Conservation (phyloP, 2,888 invertebrate species). For the Glyphotaelius pellucidus region DNA sequence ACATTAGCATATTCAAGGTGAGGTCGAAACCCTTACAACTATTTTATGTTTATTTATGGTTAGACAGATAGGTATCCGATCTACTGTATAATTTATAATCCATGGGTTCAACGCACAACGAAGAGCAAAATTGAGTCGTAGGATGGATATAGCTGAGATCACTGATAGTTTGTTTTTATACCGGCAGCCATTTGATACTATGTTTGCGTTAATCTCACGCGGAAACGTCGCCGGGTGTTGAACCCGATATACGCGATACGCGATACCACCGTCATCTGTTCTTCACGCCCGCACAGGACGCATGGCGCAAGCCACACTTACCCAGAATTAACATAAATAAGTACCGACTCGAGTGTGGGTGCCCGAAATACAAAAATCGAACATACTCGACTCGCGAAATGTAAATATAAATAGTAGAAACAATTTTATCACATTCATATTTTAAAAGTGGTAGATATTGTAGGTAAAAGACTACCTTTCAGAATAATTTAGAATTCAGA, state of each 20-base stretch:
- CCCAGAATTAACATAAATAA: not conserved
- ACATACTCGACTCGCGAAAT: not conserved
- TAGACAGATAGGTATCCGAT: too few species aligned
- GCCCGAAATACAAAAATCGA: not conserved
- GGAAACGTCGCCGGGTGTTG: constrained; percentile 2
- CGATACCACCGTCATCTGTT: not conserved
- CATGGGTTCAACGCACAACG: not conserved
- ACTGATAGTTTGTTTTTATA: not conserved
- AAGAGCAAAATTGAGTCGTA: not conserved
- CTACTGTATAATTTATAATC: too few species aligned
- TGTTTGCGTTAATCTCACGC: not conserved
- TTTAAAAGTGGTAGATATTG: too few species aligned
- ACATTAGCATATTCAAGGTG: too few species aligned
- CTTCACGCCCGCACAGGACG: not conserved
- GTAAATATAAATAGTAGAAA: not conserved
- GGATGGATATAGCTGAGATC: not conserved
- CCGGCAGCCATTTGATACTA: not conserved
- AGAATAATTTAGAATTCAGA: too few species aligned
- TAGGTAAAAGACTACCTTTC: too few species aligned
- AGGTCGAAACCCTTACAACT: too few species aligned
- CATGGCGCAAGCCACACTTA: not conserved
- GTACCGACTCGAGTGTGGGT: not conserved
- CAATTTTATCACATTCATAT: too few species aligned
- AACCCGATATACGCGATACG: constrained; percentile 2
- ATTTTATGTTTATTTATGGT: too few species aligned